Evolutionary conservation across 1,140 invertebrate species (phyloP).

Genomic region (Ips typographus): DNA sequence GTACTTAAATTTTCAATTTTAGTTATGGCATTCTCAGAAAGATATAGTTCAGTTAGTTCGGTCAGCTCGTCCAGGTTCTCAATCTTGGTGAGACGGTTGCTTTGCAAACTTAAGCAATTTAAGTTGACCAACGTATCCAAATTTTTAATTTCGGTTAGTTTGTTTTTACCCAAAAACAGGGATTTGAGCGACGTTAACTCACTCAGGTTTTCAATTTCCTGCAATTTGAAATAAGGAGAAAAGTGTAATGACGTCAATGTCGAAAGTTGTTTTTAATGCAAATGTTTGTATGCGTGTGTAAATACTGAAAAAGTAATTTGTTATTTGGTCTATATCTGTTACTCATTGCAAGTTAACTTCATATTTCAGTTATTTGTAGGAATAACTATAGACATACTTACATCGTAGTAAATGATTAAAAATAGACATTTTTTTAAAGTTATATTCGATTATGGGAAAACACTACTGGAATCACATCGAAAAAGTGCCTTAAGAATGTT

Average conservation of each 20-base stretch:
- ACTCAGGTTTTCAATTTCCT: slow-evolving; percentile 84
- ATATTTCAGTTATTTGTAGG: no score
- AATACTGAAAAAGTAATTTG: no score
- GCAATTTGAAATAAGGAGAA: slow-evolving; percentile 40
- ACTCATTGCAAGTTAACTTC: no score
- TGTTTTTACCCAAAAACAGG: slow-evolving; percentile 94
- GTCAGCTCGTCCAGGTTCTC: slow-evolving; percentile 78
- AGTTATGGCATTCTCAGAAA: slow-evolving; percentile 92
- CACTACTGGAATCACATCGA: no score
- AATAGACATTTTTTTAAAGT: no score
- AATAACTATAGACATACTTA: no score
- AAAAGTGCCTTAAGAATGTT: no score
- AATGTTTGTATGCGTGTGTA: no score
- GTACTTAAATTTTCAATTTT: slow-evolving; percentile 72
- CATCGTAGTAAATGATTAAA: no score
- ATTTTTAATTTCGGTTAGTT: slow-evolving; percentile 89
- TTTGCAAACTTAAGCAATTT: slow-evolving; percentile 84
- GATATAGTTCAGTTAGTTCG: slow-evolving; percentile 85
- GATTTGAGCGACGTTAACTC: slow-evolving; percentile 71
- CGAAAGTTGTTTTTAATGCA: no score
- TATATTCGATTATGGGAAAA: no score
- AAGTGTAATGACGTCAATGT: slow-evolving; percentile 11
- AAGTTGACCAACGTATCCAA: slow-evolving; percentile 76
- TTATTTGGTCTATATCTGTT: no score
- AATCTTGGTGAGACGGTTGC: slow-evolving; percentile 85